These are phyloP conservation scores for Galleria mellonella DNA, from an alignment of 1,140 invertebrate genomes.

Conservation along the genomic window DNA sequence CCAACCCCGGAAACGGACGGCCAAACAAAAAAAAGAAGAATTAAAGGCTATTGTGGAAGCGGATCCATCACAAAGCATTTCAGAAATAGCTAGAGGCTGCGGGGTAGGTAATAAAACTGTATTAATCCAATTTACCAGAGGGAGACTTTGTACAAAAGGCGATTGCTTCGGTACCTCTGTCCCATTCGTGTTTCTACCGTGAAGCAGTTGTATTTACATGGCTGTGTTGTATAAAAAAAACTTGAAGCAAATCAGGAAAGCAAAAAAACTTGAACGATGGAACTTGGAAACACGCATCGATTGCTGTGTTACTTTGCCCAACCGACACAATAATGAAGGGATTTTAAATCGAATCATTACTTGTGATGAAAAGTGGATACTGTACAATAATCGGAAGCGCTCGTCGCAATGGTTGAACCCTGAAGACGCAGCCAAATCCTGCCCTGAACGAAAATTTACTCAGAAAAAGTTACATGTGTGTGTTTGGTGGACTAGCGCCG, in stretches of 20 bases:
- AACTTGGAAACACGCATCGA: constrained; percentile 5
- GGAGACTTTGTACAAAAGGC: no score
- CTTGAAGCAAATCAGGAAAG: background rate
- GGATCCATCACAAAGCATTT: no score
- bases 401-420: constrained; percentile 13
- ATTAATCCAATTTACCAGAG: no score
- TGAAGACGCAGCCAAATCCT: constrained; percentile 10
- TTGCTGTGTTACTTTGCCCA: constrained; percentile 11
- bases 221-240: constrained; percentile 1
- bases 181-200: no score
- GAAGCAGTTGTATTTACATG: no score
- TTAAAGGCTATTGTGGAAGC: no score
- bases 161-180: no score
- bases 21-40: constrained; percentile 16
- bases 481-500: constrained; percentile 17
- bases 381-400: constrained; percentile 18
- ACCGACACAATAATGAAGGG: constrained; percentile 19
- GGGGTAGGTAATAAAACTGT: no score
- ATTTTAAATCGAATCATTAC: no score
- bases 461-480: constrained; percentile 18
- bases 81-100: no score
- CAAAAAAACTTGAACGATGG: background rate
- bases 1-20: constrained; percentile 9
- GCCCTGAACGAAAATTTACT: constrained; percentile 14
- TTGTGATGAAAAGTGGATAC: constrained; percentile 20